Evolutionary conservation across 2,888 invertebrate species (phyloP), one percentile per base, ranked within the genome.

Genomic region (Brenthis daphne): DNA sequence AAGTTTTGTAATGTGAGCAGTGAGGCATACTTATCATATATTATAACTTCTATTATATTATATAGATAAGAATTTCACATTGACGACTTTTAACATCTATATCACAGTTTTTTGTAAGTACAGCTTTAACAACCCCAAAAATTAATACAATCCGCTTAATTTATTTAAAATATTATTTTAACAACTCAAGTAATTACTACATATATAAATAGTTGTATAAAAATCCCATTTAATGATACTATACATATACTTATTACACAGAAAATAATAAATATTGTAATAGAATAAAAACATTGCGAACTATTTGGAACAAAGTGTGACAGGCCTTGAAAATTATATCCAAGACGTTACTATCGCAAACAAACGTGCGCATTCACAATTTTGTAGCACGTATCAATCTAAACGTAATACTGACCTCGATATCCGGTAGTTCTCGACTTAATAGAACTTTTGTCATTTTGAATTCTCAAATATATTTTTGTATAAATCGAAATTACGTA

Each of bases 361-460:
- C 13, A 33, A 37, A 53, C 4, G 14, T 63, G 43, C 37, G 53
- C 53, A 20, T 8, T 33, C 51, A 51, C 53, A 61, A 16, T 61
- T 33, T 61, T 33, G 13, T 51, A 50, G 13, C 2, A n/a, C 50
- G 43, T 54, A 58, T 14, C 50, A 37, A 57, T 53, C 58, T 69
- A 33, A 54, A 47, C 16, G 8, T 55, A 29, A 37, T 3, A 91
- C 93, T 92, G 87, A 96, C 97, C 95, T 97, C 97, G 80, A 97
- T 97, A 85, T 97, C 97, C 2, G 96, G 96, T 71, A 96, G 81
- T 82, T 97, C 96, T 79, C 94, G 95, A 85, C 96, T 97, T 63
- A 96, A 75, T 63, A 96, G 75, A 71, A 86, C 86, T 78, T 93
- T 93, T 65, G 94, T 84, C 93, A 93, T 92, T 65, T 75, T 85